These are phyloP conservation scores for Nyctereutes procyonoides DNA, from an alignment of 2,113 vertebrate genomes.

Conservation along the genomic window DNA sequence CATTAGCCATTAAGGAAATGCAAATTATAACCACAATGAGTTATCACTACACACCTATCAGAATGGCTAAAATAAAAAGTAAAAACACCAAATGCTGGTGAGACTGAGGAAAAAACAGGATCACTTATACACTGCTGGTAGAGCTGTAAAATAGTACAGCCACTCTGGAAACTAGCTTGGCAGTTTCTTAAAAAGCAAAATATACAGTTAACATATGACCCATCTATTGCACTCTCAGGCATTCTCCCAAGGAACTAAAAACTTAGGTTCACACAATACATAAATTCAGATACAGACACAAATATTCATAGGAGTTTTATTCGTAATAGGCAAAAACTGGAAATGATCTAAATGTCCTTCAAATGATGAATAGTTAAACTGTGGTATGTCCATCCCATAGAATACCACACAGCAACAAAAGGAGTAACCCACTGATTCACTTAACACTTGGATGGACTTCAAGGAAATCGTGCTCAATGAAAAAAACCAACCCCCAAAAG, in stretches of 20 bases:
- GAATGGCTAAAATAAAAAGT: neutral
- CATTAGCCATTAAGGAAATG: neutral
- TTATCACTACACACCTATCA: neutral
- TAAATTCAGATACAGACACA: neutral
- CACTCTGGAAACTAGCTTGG: neutral
- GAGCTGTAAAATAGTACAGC: neutral
- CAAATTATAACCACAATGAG: neutral
- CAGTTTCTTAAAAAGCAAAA: constrained; percentile 25
- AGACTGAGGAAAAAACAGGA: neutral
- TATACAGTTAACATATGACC: neutral
- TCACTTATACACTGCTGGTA: neutral
- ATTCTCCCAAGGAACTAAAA: neutral
- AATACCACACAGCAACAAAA: neutral
- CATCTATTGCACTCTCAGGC: neutral
- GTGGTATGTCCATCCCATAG: neutral
- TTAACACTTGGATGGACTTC: neutral
- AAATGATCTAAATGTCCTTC: neutral
- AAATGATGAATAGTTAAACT: neutral
- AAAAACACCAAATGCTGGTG: neutral
- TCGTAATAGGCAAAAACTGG: neutral
- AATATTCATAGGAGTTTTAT: neutral
- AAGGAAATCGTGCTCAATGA: neutral
- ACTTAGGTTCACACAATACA: neutral
- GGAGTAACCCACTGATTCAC: neutral
- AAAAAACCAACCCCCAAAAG: neutral